A percentile compares a stretch with the other conserved stretches of the same genome.
These are phyloP conservation scores for Gymnocephalus cernua DNA, from an alignment of 2,113 vertebrate genomes.

Conservation along the genomic window DNA sequence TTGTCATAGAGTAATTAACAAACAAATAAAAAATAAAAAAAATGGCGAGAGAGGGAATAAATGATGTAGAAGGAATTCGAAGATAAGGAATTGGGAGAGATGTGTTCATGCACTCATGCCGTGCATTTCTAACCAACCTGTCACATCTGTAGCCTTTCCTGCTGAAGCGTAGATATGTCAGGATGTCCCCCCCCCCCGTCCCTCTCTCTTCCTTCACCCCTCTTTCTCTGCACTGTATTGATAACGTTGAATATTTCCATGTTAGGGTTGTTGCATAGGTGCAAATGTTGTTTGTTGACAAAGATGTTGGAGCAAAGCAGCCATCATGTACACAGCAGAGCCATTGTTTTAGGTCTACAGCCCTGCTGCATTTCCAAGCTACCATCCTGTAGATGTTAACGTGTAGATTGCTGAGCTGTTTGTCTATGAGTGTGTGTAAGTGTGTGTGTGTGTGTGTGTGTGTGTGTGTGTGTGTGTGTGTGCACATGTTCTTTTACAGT, in stretches of 20 bases:
- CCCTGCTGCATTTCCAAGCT: conserved; percentile 45
- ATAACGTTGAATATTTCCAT: conserved; percentile 43
- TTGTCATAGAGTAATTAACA: conserved; percentile 1
- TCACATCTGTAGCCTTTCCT: conserved; percentile 55
- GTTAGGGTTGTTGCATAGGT: conserved; percentile 14
- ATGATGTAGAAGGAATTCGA: background rate
- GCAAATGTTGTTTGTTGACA: conserved; percentile 15
- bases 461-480: conserved; percentile 1
- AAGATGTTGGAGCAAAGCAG: conserved; percentile 37
- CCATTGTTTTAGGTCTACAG: conserved; percentile 64
- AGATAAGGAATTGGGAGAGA: background rate
- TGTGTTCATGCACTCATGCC: conserved; percentile 39
- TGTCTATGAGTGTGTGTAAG: background rate
- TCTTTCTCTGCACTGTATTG: conserved; percentile 30
- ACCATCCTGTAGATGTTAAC: conserved; percentile 70
- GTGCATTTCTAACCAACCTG: conserved; percentile 58
- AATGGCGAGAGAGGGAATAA: background rate
- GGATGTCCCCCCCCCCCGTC: conserved; percentile 1
- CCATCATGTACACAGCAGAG: conserved; percentile 30
- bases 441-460: conserved; percentile 10
- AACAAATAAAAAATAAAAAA: background rate
- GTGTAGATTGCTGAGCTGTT: conserved; percentile 50
- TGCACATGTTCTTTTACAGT: conserved; percentile 17
- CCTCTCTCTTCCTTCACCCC: background rate
- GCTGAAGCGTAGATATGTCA: conserved; percentile 52